Evolutionary conservation across 2,888 invertebrate genomes (phyloP).

Genomic region (Yponomeuta cagnagella): DNA sequence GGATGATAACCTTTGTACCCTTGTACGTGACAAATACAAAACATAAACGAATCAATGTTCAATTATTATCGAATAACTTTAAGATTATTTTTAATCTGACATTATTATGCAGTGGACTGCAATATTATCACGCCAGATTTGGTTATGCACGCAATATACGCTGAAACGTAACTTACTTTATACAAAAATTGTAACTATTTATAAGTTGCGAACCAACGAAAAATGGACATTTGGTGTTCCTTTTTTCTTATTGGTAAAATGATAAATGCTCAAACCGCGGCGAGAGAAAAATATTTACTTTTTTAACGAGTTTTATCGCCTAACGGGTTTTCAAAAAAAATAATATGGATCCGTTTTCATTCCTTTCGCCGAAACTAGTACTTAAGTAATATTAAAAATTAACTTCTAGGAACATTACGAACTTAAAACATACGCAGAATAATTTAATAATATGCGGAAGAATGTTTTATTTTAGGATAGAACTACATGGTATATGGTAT

Average conservation of each 20-base stretch:
- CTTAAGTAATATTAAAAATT: constrained; percentile 18
- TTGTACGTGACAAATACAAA: background rate
- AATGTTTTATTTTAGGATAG: constrained; percentile 3
- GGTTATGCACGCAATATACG: background rate
- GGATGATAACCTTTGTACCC: background rate
- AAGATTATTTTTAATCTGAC: background rate
- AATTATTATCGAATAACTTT: background rate
- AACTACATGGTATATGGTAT: background rate
- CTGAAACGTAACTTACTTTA: background rate
- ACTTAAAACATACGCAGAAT: constrained; percentile 64
- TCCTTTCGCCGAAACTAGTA: background rate
- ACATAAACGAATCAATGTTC: background rate
- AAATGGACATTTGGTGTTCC: background rate
- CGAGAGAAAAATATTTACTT: background rate
- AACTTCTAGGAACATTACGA: constrained; percentile 65
- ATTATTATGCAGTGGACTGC: background rate
- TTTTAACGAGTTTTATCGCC: background rate
- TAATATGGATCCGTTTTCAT: background rate
- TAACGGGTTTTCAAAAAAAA: background rate
- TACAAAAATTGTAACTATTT: background rate
- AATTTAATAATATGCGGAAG: constrained; percentile 37
- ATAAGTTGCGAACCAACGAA: background rate
- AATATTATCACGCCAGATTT: background rate
- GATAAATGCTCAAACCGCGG: background rate
- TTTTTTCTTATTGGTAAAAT: background rate